Conservation (phyloP, 2,113 vertebrate genomes). For the Dasyurus viverrinus region DNA sequence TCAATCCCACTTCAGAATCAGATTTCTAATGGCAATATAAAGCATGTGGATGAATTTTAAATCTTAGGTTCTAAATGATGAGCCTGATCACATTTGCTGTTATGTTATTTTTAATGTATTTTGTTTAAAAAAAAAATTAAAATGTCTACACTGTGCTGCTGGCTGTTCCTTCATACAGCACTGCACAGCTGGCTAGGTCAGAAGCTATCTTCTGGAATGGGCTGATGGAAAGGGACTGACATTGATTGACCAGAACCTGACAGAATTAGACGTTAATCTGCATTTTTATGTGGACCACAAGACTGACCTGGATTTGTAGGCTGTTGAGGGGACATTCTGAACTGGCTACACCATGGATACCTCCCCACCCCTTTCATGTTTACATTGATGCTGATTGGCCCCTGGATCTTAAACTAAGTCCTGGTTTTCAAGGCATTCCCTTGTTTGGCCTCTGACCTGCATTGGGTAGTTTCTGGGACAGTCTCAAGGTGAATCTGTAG, state of each 20-base stretch:
- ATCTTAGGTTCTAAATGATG: not conserved
- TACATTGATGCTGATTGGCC: not conserved
- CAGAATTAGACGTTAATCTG: slow-evolving; percentile 41
- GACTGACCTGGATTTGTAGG: slow-evolving; percentile 62
- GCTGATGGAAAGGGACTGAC: slow-evolving; percentile 59
- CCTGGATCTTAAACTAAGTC: not conserved
- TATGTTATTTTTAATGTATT: slow-evolving; percentile 1
- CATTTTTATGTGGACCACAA: slow-evolving; percentile 45
- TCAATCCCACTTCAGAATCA: not conserved
- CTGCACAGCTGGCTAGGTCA: slow-evolving; percentile 36
- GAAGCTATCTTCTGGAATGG: slow-evolving; percentile 61
- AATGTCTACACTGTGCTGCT: not conserved
- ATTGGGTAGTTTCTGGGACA: slow-evolving; percentile 5
- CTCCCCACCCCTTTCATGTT: not conserved
- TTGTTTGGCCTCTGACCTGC: not conserved
- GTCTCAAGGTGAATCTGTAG: slow-evolving; percentile 63
- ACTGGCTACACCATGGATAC: not conserved
- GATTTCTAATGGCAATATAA: not conserved
- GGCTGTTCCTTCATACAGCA: not conserved
- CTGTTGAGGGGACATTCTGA: slow-evolving; percentile 28
- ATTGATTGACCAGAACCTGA: slow-evolving; percentile 64
- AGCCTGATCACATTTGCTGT: not conserved
- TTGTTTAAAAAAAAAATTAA: not conserved
- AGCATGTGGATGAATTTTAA: not conserved
- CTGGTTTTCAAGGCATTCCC: slow-evolving; percentile 3